Percentiles rank a stretch among this genome's conserved stretches.
Conservation (phyloP, 2,888 invertebrate genomes). For the Apantesis nais region DNA sequence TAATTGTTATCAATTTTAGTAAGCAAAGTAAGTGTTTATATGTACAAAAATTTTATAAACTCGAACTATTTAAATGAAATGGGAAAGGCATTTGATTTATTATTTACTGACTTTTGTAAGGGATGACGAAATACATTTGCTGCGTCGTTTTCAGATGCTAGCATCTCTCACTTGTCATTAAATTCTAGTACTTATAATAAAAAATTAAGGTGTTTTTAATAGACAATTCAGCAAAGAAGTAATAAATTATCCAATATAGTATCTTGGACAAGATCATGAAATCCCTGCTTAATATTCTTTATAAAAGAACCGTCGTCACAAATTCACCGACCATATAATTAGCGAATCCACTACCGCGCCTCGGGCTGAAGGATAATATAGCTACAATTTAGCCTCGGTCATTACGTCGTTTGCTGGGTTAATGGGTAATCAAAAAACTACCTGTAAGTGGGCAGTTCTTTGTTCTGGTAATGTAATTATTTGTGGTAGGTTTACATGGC, state of each 20-base stretch:
- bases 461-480: constrained; percentile 46
- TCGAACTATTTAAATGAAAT: too few relatives aligned
- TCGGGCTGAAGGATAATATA: constrained; percentile 42
- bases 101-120: too few relatives aligned
- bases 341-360: constrained; percentile 37
- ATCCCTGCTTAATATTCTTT: background rate
- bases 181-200: background rate
- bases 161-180: too few relatives aligned
- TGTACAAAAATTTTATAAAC: too few relatives aligned
- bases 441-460: constrained; percentile 47
- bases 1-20: too few relatives aligned
- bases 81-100: too few relatives aligned
- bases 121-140: background rate
- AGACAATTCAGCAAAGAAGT: background rate
- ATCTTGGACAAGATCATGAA: background rate
- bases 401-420: constrained; percentile 51
- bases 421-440: constrained; percentile 54
- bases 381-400: constrained; percentile 41
- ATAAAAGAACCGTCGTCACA: constrained; percentile 34
- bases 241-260: background rate
- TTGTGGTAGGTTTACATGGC: constrained; percentile 33
- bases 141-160: background rate
- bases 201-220: background rate
- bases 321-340: constrained; percentile 33
- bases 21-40: too few relatives aligned